Conservation (phyloP, 1,140 invertebrate species). For the Zaprionus lachaisei region DNA sequence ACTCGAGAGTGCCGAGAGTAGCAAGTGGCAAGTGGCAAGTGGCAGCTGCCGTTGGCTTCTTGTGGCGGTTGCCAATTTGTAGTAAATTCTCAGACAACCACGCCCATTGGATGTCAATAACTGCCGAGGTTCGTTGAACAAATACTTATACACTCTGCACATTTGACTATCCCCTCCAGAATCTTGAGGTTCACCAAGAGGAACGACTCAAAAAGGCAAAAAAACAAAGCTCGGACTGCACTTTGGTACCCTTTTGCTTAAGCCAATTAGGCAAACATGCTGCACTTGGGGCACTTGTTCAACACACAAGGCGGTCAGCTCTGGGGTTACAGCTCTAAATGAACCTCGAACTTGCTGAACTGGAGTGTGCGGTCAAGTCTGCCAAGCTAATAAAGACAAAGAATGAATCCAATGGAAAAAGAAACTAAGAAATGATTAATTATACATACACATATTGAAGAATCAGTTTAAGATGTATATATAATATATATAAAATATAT, state of each 20-base stretch:
- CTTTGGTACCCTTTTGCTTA: conserved; percentile 41
- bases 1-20: conserved; percentile 47
- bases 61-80: conserved; percentile 72
- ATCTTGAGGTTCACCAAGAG: conserved; percentile 43
- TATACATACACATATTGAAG: too few species aligned
- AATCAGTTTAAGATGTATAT: too few species aligned
- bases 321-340: conserved; percentile 9
- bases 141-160: conserved; percentile 35
- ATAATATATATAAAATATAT: too few species aligned
- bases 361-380: too few species aligned
- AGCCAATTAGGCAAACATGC: conserved; percentile 63
- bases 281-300: conserved; percentile 59
- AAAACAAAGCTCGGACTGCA: conserved; percentile 14
- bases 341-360: background rate
- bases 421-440: too few species aligned
- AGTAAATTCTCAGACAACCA: conserved; percentile 74
- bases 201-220: background rate
- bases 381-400: too few species aligned
- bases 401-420: too few species aligned
- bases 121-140: conserved; percentile 50
- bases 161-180: conserved; percentile 61
- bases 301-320: background rate
- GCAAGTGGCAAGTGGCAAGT: conserved; percentile 41
- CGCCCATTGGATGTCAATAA: conserved; percentile 78
- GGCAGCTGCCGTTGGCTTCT: conserved; percentile 30